A percentile compares a stretch with the other conserved stretches of the same genome.
Conservation (phyloP, 2,888 invertebrate genomes). For the Pediacus dermestoides region DNA sequence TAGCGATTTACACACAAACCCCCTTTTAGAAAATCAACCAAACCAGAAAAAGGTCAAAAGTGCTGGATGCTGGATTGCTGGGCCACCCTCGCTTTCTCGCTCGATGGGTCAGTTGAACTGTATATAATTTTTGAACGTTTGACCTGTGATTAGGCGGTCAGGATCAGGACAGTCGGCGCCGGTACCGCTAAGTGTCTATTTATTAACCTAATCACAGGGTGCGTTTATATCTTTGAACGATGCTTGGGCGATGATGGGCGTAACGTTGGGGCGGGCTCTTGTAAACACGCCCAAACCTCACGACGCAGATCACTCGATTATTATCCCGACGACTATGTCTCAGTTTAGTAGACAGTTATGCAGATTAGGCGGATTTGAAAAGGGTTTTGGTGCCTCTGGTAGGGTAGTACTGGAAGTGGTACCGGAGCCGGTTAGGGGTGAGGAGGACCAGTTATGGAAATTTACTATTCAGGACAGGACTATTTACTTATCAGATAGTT, state of each 20-base stretch:
- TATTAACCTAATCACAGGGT: constrained; percentile 50
- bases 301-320: constrained; percentile 39
- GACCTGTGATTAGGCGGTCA: constrained; percentile 48
- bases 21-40: constrained; percentile 10
- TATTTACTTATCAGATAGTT: too few species aligned
- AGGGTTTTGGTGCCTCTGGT: too few species aligned
- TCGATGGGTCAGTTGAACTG: constrained; percentile 38
- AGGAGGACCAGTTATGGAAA: too few species aligned
- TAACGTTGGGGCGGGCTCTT: constrained; percentile 38
- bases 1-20: constrained; percentile 22
- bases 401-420: too few species aligned
- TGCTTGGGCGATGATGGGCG: constrained; percentile 29
- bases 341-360: constrained; percentile 15
- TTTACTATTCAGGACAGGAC: too few species aligned
- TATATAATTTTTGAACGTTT: constrained; percentile 45
- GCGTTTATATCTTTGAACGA: constrained; percentile 30
- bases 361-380: constrained; percentile 13
- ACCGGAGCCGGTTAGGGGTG: too few species aligned
- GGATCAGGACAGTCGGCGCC: constrained; percentile 40
- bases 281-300: constrained; percentile 44
- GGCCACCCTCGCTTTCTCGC: constrained; percentile 43
- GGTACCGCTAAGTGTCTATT: constrained; percentile 47
- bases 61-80: constrained; percentile 18
- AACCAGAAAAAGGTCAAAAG: constrained; percentile 10
- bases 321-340: constrained; percentile 22